Conservation (phyloP, 1,140 invertebrate species). For the Charaxes varanes region DNA sequence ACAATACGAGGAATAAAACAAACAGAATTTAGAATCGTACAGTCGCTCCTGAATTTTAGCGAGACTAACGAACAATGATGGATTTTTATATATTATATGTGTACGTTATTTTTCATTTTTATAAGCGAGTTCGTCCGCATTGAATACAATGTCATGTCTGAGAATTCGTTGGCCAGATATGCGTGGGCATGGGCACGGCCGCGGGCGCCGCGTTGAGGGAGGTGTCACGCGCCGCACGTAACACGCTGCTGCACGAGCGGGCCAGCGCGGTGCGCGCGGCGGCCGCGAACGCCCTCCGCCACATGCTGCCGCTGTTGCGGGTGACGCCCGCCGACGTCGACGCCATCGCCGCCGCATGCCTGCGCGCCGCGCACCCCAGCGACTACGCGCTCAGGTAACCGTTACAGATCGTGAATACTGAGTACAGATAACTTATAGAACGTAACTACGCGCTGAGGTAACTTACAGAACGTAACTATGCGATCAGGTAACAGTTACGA, state of each 20-base stretch:
- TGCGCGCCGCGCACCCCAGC: constrained; percentile 49
- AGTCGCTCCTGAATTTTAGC: too few species aligned
- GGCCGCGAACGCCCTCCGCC: constrained; percentile 38
- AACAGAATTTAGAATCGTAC: too few species aligned
- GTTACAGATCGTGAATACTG: neutral
- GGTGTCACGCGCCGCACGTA: constrained; percentile 48
- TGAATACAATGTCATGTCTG: neutral
- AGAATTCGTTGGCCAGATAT: constrained; percentile 35
- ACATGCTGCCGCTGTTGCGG: constrained; percentile 45
- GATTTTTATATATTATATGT: too few species aligned
- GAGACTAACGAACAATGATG: too few species aligned
- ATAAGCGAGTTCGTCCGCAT: too few species aligned
- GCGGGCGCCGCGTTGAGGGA: constrained; percentile 48
- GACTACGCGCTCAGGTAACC: constrained; percentile 48
- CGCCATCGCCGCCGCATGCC: constrained; percentile 50
- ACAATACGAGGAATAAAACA: too few species aligned
- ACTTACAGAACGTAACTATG: too few species aligned
- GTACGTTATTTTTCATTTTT: too few species aligned
- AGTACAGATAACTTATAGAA: too few species aligned
- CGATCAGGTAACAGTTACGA: too few species aligned
- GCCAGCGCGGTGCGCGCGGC: constrained; percentile 43
- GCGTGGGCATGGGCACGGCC: constrained; percentile 62
- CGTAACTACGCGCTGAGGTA: too few species aligned
- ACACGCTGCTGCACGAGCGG: constrained; percentile 41
- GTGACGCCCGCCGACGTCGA: constrained; percentile 50